Base-by-base conservation (phyloP, 2,113 vertebrate genomes). In the Hippocampus guttulatus region DNA sequence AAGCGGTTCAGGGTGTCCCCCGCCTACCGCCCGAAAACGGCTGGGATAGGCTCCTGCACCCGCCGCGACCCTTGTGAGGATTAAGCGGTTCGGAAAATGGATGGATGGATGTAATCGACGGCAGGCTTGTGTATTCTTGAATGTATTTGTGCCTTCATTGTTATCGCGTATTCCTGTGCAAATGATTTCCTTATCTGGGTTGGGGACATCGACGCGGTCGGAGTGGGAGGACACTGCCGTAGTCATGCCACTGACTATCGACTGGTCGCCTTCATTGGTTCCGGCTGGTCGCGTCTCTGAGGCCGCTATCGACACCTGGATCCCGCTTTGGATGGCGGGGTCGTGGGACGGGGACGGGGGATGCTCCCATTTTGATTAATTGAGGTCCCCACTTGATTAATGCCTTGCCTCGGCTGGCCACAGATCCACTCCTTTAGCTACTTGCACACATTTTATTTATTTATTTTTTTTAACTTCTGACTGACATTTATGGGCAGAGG, bases 341-440 rank as follows among this genome's bases (percentile, higher is more conserved):
- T 86, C 74, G 60, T 69, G 23, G 74, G 73, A 81, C 70, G 52
- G 23, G 76, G 73, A 80, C 71, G 25, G 76, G 75, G 60, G 84
- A 85, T 79, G 81, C 78, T 80, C 81, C 83, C 79, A 72, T 82
- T 88, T 86, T 91, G 89, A 91, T 91, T 89, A 88, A 91, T 91
- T 88, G 87, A 91, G 87, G 79, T 54, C 60, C 23, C 27, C 73
- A 74, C 77, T 88, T 91, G 89, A 91, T 91, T 91, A 91, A 91
- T 91, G 88, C 77, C 40, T 27, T 76, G 72, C 77, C 79, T 75
- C 33, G 33, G 33, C 33, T 38, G 81, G 80, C 70, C 52, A 54
- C 75, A 15, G 64, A 68, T 58, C 65, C 79, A 75, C 64, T 81
- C 49, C 21, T 49, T 4, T 58, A 27, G 1, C 15, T 5, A 58